Evolutionary conservation across 2,797 vertebrate genomes (phyloP), one percentile per base, ranked within the genome.

Genomic region (Ptychobarbus kaznakovi): DNA sequence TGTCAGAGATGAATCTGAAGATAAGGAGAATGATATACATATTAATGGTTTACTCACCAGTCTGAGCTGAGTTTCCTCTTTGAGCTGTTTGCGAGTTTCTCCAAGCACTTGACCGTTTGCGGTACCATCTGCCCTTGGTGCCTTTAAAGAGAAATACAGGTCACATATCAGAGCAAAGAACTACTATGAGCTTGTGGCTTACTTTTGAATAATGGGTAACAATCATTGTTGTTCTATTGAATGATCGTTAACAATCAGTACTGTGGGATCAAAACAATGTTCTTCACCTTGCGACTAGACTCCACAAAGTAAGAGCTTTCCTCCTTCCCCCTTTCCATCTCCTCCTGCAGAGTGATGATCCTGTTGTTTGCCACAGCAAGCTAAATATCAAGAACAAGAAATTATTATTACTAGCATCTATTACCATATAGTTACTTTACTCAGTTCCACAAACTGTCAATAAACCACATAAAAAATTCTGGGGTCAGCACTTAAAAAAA

Each of bases 361-460:
- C 98, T 94, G 92, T 99, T 99, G 91, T 99, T 99, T 68, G 97
- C 98, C 79, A 99, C 98, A 0, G 98, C 98, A 38, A 99, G 97
- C 98, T 99, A 90, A 0, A 2, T 68, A 22, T 61, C 9, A 40
- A 49, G n/a, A 40, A 42, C 32, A 38, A 4, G 8, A 38, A 68
- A 38, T 38, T 0, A 65, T 32, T 65, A 66, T 38, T 20, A 18
- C 16, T 66, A 68, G 16, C 32, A 68, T 58, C 9, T 58, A n/a
- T 35, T 68, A 32, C 9, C 32, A 66, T 3, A 18, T 35, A 35
- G 28, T 35, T 66, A 66, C 18, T 56, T 56, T 8, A 22, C 20
- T n/a, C 2, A 22, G 32, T 32, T 8, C 28, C 13, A 66, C 15
- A 18, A 35, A 66, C 6, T 8, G 13, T 65, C 28, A 32, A 32